Evolutionary conservation across 1,140 invertebrate genomes (phyloP).

Genomic region (Zaprionus capensis): DNA sequence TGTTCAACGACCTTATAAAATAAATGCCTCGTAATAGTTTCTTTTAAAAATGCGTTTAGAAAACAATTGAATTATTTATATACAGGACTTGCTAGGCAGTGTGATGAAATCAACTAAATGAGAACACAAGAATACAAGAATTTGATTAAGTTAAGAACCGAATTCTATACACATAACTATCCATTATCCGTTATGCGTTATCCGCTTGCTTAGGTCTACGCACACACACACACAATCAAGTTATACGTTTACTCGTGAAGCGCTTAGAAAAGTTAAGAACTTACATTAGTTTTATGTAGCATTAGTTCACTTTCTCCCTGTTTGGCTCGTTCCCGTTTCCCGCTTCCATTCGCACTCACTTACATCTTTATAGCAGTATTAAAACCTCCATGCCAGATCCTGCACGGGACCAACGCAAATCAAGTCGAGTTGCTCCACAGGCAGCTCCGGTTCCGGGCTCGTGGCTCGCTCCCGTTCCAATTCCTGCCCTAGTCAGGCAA

Average conservation of each 20-base stretch:
- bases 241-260: constrained; percentile 47
- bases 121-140: too few relatives aligned
- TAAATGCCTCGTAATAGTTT: background rate
- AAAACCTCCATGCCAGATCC: constrained; percentile 72
- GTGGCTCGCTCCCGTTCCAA: constrained; percentile 9
- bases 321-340: constrained; percentile 32
- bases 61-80: constrained; percentile 2
- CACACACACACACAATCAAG: constrained; percentile 51
- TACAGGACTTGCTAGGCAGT: constrained; percentile 37
- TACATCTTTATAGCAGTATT: constrained; percentile 35
- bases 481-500: constrained; percentile 55
- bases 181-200: constrained; percentile 1
- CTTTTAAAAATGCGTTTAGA: background rate
- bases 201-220: constrained; percentile 35
- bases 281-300: constrained; percentile 54
- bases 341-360: background rate
- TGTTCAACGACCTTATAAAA: background rate
- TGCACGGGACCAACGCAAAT: constrained; percentile 41
- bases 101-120: constrained; percentile 3
- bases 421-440: constrained; percentile 21
- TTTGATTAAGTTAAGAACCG: constrained; percentile 24
- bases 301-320: constrained; percentile 60
- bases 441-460: background rate
- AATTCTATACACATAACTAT: constrained; percentile 42
- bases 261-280: constrained; percentile 72